Evolutionary conservation across 1,140 invertebrate genomes (phyloP).

Genomic region (Arion vulgaris): DNA sequence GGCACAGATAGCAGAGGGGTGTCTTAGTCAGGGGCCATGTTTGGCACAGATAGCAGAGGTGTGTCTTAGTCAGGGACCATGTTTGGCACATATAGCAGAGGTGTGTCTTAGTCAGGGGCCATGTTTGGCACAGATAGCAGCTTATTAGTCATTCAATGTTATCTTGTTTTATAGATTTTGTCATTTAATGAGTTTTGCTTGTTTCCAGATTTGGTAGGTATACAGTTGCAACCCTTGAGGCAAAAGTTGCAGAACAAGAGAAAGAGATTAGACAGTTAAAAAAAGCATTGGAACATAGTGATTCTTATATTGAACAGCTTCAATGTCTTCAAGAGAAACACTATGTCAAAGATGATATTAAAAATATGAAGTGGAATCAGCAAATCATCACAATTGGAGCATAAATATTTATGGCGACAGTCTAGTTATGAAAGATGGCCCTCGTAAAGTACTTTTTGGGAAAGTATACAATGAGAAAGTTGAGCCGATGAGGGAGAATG

Average conservation of each 20-base stretch:
- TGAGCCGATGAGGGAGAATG: not conserved
- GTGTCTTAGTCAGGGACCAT: too few species aligned
- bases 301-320: conserved; percentile 68
- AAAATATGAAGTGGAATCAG: not conserved
- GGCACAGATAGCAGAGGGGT: too few species aligned
- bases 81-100: too few species aligned
- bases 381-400: too few species aligned
- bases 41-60: too few species aligned
- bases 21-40: too few species aligned
- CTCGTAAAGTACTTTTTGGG: not conserved
- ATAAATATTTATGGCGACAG: too few species aligned
- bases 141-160: too few species aligned
- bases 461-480: not conserved
- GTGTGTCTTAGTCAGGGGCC: too few species aligned
- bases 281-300: conserved; percentile 68
- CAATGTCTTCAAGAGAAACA: conserved; percentile 51
- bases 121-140: too few species aligned
- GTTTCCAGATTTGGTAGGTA: conserved; percentile 64
- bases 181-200: not conserved
- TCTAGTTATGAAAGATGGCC: too few species aligned
- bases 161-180: not conserved
- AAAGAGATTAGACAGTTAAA: conserved; percentile 67
- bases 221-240: conserved; percentile 69
- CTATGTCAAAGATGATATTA: not conserved
- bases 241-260: conserved; percentile 65